A percentile compares a stretch with the other conserved stretches of the same genome.
phyloP scores from a whole-genome alignment of 2,888 invertebrate species.

The Syrista parreyssii region DNA sequence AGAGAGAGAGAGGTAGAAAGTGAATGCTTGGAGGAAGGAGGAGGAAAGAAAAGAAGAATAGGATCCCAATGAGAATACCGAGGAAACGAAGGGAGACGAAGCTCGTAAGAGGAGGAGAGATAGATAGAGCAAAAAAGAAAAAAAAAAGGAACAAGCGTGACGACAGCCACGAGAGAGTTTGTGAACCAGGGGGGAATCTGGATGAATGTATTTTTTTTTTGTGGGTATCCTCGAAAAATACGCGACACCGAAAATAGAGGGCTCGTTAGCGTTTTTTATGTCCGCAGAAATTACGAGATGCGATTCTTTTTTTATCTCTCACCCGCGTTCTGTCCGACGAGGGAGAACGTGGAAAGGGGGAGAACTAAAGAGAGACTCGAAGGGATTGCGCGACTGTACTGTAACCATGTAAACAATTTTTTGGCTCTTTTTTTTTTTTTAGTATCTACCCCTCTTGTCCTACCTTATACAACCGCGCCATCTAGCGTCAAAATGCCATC shows the following conservation, averaged over 20 bases:
- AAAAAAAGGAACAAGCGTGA: not conserved
- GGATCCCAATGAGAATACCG: not conserved
- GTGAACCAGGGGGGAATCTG: not conserved
- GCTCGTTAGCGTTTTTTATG: not conserved
- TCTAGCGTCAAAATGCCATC: not conserved
- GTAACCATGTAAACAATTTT: not conserved
- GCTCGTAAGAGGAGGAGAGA: not conserved
- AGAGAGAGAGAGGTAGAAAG: not conserved
- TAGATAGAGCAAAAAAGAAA: not conserved
- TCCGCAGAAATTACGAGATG: not conserved
- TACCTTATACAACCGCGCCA: not conserved
- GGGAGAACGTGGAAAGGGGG: not conserved
- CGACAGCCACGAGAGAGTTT: not conserved
- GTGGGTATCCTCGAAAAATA: not conserved
- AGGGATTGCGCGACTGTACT: not conserved
- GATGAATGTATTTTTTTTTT: not conserved
- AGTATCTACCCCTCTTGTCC: not conserved
- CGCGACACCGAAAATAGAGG: not conserved
- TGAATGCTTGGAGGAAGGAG: not conserved
- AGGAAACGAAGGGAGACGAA: not conserved
- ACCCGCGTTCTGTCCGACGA: not conserved
- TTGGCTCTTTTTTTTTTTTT: not conserved
- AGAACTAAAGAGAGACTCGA: not conserved
- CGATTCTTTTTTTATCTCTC: not conserved
- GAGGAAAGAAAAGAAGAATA: not conserved